Percentiles rank a stretch among this genome's conserved stretches.
These are phyloP conservation scores for Monarcha castaneiventris DNA, from an alignment of 2,113 vertebrate species.

Conservation along the genomic window DNA sequence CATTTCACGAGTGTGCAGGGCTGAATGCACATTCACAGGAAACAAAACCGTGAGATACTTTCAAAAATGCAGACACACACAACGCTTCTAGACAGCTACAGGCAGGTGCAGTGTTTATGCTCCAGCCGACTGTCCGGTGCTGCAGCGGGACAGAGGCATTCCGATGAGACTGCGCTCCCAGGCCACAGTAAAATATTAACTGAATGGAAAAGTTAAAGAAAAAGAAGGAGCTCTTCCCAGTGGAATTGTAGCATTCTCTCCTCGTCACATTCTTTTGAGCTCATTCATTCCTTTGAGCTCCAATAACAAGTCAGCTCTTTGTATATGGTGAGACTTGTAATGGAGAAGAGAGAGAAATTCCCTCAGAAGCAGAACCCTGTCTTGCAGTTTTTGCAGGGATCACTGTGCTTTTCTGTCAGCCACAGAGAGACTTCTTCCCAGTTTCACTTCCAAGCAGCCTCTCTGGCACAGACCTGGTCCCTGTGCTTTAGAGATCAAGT, in stretches of 20 bases:
- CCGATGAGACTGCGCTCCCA: background rate
- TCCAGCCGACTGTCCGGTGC: background rate
- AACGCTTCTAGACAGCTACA: background rate
- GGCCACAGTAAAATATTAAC: constrained; percentile 25
- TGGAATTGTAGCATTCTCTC: constrained; percentile 29
- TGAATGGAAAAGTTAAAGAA: background rate
- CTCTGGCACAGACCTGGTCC: background rate
- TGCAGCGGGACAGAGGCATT: background rate
- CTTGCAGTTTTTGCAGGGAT: background rate
- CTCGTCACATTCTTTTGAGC: constrained; percentile 48
- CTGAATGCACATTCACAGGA: constrained; percentile 55
- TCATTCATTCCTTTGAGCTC: constrained; percentile 62
- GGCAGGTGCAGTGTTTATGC: constrained; percentile 21
- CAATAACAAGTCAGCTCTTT: constrained; percentile 55
- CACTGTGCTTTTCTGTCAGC: background rate
- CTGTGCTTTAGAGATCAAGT: background rate
- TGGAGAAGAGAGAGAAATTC: background rate
- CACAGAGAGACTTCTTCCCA: background rate
- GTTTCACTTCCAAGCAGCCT: background rate
- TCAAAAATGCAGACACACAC: constrained; percentile 40
- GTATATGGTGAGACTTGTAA: constrained; percentile 22
- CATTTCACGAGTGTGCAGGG: constrained; percentile 30
- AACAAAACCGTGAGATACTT: constrained; percentile 62
- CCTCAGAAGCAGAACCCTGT: background rate
- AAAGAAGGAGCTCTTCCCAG: constrained; percentile 31